phyloP scores from a whole-genome alignment of 2,888 invertebrate species.

The Drosophila suboccidentalis region DNA sequence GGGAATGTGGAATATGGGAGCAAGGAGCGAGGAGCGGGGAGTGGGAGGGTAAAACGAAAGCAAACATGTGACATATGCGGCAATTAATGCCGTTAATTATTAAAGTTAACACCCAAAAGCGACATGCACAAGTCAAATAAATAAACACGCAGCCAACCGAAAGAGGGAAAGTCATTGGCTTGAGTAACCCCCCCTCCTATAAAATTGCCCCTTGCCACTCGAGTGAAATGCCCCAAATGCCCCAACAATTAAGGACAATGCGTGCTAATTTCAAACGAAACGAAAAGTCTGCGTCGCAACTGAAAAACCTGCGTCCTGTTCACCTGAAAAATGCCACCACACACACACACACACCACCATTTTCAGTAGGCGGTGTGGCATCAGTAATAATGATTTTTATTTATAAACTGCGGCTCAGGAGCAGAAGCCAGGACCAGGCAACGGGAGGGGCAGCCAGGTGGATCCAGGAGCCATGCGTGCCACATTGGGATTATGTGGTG shows the following conservation, averaged over 20 bases:
- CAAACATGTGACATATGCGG: conserved; percentile 81
- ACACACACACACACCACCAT: conserved; percentile 2
- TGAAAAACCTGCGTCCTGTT: conserved; percentile 39
- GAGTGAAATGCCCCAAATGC: conserved; percentile 52
- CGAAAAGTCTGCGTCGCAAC: conserved; percentile 38
- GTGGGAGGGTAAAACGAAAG: conserved; percentile 36
- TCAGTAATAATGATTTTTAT: conserved; percentile 73
- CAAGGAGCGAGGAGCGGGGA: not conserved
- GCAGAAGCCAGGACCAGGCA: conserved; percentile 2
- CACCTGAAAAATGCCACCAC: conserved; percentile 14
- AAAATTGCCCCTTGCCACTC: conserved; percentile 9
- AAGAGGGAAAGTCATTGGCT: conserved; percentile 59
- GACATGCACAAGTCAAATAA: conserved; percentile 82
- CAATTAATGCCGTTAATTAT: conserved; percentile 81
- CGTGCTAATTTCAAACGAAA: conserved; percentile 76
- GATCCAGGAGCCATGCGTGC: conserved; percentile 62
- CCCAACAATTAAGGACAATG: conserved; percentile 78
- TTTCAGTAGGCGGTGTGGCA: conserved; percentile 7
- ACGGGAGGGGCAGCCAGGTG: conserved; percentile 1
- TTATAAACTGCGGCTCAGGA: conserved; percentile 64
- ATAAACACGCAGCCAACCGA: conserved; percentile 73
- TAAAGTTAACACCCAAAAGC: conserved; percentile 81
- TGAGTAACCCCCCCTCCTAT: conserved; percentile 17
- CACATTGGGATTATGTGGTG: conserved; percentile 40
- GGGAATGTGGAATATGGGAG: too few species aligned